Base-by-base conservation (phyloP, 2,113 vertebrate genomes). In the Phalacrocorax pelagicus region DNA sequence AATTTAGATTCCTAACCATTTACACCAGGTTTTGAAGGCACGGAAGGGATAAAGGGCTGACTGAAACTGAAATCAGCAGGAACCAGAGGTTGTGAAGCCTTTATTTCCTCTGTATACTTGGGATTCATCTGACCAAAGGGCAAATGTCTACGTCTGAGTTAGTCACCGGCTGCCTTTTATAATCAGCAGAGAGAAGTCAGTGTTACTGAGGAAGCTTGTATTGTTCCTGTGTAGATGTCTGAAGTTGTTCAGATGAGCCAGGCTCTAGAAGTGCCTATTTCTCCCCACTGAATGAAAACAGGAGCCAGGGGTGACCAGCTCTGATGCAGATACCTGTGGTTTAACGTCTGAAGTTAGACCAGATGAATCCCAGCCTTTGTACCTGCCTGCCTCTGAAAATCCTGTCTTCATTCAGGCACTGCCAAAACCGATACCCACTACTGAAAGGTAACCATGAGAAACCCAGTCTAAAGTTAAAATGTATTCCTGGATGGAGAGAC, bases 391-490 rank as follows among this genome's bases (percentile, higher is more conserved):
- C 58, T 73, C 47, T 29, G 67, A 88, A 93, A 78, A 74, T 42
- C 34, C 22, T 17, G 3, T 61, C 23, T 75, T 72, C 4, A 3
- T 77, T 36, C 40, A 69, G 61, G 47, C 36, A 4, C 32, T 62
- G 49, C 66, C 46, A 67, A 78, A 92, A 94, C 38, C 0, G 2
- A 38, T 40, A 10, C 24, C 15, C 34, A 4, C 24, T 72, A 2
- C 57, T 32, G 52, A 70, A 86, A 80, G 20, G 30, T 42, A 49
- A 34, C 19, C 23, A 3, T 14, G 52, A 88, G 52, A 84, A 81
- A 38, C 34, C 10, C 0, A 0, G 3, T 51, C 15, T 78, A 18
- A 84, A 51, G n/a, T 36, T 92, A 44, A 47, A 2, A 3, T 27
- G 36, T 55, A 12, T 66, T 66, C 62, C 40, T 89, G 44, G 15